These are phyloP conservation scores for Cyanocitta stelleri DNA, from an alignment of 2,113 vertebrate genomes.

Conservation along the genomic window DNA sequence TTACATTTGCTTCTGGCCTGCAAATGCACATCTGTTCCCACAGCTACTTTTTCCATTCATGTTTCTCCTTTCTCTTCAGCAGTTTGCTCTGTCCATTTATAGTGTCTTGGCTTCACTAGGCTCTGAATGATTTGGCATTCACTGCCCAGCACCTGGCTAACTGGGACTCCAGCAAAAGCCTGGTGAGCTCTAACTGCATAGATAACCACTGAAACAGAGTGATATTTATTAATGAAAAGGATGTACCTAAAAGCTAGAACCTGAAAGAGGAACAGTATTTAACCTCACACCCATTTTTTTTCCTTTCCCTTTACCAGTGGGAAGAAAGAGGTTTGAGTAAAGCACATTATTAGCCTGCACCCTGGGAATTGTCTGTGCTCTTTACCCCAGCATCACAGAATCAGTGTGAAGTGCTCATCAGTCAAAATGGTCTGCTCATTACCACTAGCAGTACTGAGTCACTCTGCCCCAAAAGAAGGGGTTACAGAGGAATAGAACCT, in stretches of 20 bases:
- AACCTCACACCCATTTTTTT: background rate
- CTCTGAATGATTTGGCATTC: background rate
- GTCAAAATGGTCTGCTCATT: background rate
- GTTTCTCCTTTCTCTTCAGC: background rate
- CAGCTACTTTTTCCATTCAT: background rate
- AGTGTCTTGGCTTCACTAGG: background rate
- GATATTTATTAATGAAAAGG: background rate
- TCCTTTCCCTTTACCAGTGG: background rate
- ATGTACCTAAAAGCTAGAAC: background rate
- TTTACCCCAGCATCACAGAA: background rate
- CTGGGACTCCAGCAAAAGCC: background rate
- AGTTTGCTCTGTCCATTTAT: constrained; percentile 11
- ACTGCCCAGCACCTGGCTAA: background rate
- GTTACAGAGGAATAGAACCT: background rate
- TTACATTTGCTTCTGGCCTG: background rate
- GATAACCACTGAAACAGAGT: background rate
- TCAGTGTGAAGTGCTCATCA: background rate
- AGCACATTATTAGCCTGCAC: background rate
- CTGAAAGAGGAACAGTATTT: background rate
- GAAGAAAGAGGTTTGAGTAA: background rate
- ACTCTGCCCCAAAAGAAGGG: background rate
- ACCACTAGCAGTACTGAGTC: background rate
- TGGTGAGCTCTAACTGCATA: background rate
- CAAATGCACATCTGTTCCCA: constrained; percentile 13
- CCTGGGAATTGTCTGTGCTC: background rate